Percentiles rank a stretch among this genome's conserved stretches.
Evolutionary conservation across 2,797 vertebrate genomes (phyloP).

Genomic region (Otolemur crassicaudatus): DNA sequence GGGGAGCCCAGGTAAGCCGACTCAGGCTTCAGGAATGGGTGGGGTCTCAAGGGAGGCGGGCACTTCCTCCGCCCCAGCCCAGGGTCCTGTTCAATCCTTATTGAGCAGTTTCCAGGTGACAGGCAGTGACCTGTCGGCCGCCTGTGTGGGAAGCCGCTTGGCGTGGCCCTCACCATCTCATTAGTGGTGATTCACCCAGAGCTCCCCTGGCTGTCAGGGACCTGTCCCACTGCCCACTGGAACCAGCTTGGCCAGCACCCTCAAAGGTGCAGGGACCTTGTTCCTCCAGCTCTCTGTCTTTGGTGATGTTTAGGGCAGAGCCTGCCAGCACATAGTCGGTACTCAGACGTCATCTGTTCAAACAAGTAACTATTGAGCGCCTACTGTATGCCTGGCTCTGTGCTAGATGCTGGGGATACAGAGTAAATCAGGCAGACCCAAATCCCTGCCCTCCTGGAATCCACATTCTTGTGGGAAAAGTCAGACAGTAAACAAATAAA

Average conservation of each 20-base stretch:
- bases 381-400: neutral
- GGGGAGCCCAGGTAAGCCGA: constrained; percentile 61
- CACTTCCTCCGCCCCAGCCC: constrained; percentile 64
- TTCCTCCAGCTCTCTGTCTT: neutral
- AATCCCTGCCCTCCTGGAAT: neutral
- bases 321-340: neutral
- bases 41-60: neutral
- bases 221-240: constrained; percentile 52
- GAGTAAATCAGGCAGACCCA: neutral
- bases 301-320: neutral
- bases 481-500: constrained; percentile 46
- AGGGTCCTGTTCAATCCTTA: constrained; percentile 62
- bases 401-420: neutral
- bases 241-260: constrained; percentile 61
- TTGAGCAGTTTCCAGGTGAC: constrained; percentile 55
- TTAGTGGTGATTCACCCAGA: constrained; percentile 78
- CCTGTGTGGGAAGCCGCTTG: constrained; percentile 79
- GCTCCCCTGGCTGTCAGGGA: constrained; percentile 77
- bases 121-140: constrained; percentile 82
- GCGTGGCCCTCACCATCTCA: constrained; percentile 62
- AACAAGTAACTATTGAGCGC: neutral
- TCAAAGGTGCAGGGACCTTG: neutral
- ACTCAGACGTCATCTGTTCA: neutral
- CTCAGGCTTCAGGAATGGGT: constrained; percentile 77
- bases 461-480: constrained; percentile 17